Evolutionary conservation across 2,113 vertebrate species (phyloP).

Genomic region (Dromaius novaehollandiae): DNA sequence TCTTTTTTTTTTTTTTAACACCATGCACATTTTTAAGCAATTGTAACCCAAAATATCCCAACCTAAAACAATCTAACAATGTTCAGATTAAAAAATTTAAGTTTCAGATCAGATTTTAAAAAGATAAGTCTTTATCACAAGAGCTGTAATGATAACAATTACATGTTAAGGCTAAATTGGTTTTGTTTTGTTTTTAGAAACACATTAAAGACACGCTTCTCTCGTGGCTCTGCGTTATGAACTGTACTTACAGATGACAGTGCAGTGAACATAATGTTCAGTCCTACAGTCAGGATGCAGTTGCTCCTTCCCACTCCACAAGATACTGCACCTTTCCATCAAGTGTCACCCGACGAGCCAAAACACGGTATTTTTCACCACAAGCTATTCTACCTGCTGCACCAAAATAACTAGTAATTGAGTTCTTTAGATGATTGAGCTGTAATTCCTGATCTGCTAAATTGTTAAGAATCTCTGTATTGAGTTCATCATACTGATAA

Average conservation of each 20-base stretch:
- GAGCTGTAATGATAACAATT: slow-evolving; percentile 76
- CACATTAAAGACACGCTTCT: slow-evolving; percentile 65
- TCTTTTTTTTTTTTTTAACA: slow-evolving; percentile 59
- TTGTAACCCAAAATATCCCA: slow-evolving; percentile 78
- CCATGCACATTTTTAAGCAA: slow-evolving; percentile 80
- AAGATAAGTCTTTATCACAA: slow-evolving; percentile 80
- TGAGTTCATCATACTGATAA: slow-evolving; percentile 86
- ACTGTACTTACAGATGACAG: slow-evolving; percentile 76
- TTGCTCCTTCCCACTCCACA: slow-evolving; percentile 98
- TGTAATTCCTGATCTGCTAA: slow-evolving; percentile 91
- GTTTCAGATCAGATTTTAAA: slow-evolving; percentile 79
- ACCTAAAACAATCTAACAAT: slow-evolving; percentile 80
- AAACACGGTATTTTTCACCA: slow-evolving; percentile 94
- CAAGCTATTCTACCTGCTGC: slow-evolving; percentile 97
- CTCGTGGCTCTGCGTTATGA: slow-evolving; percentile 67
- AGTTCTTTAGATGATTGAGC: slow-evolving; percentile 95
- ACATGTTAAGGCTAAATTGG: slow-evolving; percentile 81
- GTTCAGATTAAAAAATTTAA: slow-evolving; percentile 81
- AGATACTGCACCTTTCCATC: slow-evolving; percentile 99
- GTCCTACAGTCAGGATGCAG: slow-evolving; percentile 89
- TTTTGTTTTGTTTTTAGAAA: slow-evolving; percentile 72
- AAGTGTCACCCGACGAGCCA: slow-evolving; percentile 93
- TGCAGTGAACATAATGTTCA: slow-evolving; percentile 80
- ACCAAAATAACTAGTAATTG: slow-evolving; percentile 97
- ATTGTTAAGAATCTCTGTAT: slow-evolving; percentile 92